Evolutionary conservation across 2,888 invertebrate species (phyloP).

Genomic region (Hyposoter dolosus): DNA sequence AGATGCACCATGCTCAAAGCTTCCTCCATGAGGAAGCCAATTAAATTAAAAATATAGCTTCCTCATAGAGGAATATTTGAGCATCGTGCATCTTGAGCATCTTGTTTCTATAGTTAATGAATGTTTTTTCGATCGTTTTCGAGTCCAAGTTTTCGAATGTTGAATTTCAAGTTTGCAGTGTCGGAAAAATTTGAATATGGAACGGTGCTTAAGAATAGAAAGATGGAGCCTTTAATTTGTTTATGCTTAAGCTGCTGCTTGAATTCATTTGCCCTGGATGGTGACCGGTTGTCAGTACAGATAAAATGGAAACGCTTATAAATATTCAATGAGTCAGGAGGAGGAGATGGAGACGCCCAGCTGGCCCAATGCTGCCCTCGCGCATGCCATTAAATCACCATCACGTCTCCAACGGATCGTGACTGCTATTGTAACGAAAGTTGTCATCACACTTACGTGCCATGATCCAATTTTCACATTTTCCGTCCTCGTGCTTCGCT

Average conservation of each 20-base stretch:
- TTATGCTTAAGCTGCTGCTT: background rate
- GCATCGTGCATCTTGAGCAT: too few species aligned
- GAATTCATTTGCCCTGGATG: slow-evolving; percentile 8
- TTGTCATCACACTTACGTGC: slow-evolving; percentile 7
- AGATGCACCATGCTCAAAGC: too few species aligned
- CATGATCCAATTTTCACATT: slow-evolving; percentile 16
- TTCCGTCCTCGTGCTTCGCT: background rate
- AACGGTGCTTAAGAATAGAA: background rate
- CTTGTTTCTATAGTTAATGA: background rate
- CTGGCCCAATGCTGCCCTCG: slow-evolving; percentile 42
- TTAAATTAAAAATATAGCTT: too few species aligned
- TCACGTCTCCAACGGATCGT: slow-evolving; percentile 11
- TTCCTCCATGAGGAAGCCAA: too few species aligned
- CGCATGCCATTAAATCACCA: slow-evolving; percentile 34
- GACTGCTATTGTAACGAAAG: slow-evolving; percentile 7
- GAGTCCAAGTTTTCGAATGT: background rate
- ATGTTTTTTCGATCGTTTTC: background rate
- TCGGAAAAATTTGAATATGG: background rate
- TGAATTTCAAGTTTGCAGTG: background rate
- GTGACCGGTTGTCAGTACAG: slow-evolving; percentile 18
- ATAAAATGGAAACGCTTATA: slow-evolving; percentile 40
- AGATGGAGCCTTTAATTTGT: background rate
- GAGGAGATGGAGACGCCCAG: slow-evolving; percentile 30
- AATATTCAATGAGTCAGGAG: slow-evolving; percentile 46
- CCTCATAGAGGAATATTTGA: too few species aligned